A percentile compares a stretch with the other conserved stretches of the same genome.
Evolutionary conservation across 1,140 invertebrate genomes (phyloP).

Genomic region (Tribolium castaneum): DNA sequence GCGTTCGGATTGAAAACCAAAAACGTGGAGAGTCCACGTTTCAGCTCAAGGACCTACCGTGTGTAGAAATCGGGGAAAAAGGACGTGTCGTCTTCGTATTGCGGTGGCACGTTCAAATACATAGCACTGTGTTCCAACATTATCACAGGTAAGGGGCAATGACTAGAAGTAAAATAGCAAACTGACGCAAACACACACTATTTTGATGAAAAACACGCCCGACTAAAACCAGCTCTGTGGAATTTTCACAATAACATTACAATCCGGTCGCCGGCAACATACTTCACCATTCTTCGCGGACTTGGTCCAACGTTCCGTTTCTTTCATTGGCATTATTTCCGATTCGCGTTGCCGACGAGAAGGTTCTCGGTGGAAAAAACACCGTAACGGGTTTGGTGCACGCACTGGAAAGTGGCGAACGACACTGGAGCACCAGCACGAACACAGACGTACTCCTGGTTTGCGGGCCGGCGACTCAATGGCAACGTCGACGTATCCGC

Average conservation of each 20-base stretch:
- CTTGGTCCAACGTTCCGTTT: not conserved
- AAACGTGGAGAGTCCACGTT: not conserved
- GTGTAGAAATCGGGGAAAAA: conserved; percentile 61
- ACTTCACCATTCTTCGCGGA: not conserved
- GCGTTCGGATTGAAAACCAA: not conserved
- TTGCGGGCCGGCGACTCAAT: conserved; percentile 59
- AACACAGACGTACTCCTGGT: conserved; percentile 12
- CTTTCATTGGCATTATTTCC: not conserved
- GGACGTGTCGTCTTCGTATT: conserved; percentile 58
- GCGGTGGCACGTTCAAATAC: conserved; percentile 60
- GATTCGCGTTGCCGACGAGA: not conserved
- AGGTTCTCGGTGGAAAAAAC: not conserved
- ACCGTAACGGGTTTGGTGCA: not conserved
- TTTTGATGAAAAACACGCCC: conserved; percentile 22
- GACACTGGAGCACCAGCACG: not conserved
- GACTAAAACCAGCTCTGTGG: conserved; percentile 10
- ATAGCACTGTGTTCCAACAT: conserved; percentile 62
- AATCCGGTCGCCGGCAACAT: conserved; percentile 22
- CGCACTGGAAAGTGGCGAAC: not conserved
- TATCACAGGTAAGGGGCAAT: conserved; percentile 45
- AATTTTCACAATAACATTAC: conserved; percentile 18
- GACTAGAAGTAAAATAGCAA: conserved; percentile 39
- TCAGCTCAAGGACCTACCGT: conserved; percentile 52
- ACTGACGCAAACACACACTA: conserved; percentile 23
- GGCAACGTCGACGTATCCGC: conserved; percentile 51